These are phyloP conservation scores for Petromus typicus DNA, from an alignment of 2,113 vertebrate genomes.

Conservation along the genomic window DNA sequence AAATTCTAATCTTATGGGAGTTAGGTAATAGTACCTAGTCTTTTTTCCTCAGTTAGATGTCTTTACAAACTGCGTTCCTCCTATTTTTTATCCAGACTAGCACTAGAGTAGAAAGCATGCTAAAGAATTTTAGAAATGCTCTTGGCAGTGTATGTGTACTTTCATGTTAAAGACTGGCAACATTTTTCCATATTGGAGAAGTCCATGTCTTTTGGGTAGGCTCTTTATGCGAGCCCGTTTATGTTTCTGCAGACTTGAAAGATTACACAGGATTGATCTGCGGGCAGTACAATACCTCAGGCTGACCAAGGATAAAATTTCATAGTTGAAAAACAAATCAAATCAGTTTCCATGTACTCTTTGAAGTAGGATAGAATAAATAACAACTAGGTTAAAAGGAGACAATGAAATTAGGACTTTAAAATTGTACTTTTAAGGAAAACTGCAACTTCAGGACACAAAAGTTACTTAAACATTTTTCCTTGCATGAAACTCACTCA, in stretches of 20 bases:
- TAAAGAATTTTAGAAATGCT: neutral
- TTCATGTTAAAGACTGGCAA: neutral
- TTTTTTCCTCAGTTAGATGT: neutral
- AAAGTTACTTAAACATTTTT: neutral
- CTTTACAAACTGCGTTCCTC: neutral
- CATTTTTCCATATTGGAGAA: neutral
- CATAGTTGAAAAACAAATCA: conserved; percentile 33
- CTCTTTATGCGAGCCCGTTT: neutral
- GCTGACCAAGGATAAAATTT: conserved; percentile 16
- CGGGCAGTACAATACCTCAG: neutral
- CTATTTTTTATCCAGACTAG: neutral
- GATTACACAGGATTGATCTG: neutral
- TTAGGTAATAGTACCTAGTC: neutral
- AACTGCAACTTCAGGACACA: neutral
- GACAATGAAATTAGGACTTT: neutral
- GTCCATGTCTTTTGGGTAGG: neutral
- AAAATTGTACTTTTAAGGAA: neutral
- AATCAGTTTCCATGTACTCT: neutral
- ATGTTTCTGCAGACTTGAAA: neutral
- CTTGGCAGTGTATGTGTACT: too few species aligned
- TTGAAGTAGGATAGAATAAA: neutral
- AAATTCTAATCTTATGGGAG: neutral
- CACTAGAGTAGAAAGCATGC: neutral
- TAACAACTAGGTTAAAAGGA: neutral
- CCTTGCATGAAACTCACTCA: neutral